These are phyloP conservation scores for Thysanoteuthis rhombus DNA, from an alignment of 2,888 invertebrate species.

Conservation along the genomic window DNA sequence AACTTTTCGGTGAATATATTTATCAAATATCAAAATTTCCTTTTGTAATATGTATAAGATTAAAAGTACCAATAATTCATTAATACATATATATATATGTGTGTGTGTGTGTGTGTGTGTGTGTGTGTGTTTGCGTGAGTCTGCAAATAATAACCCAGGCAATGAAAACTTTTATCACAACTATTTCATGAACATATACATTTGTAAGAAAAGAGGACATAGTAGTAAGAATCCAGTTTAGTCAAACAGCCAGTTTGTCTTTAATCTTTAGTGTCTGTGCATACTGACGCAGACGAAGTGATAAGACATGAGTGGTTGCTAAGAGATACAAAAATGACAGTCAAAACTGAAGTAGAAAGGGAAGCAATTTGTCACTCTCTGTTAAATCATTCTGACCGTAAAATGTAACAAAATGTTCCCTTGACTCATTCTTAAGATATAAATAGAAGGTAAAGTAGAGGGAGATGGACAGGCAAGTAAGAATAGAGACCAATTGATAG, in stretches of 20 bases:
- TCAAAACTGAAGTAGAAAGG: not conserved
- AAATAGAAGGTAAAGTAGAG: no score
- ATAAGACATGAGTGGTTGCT: not conserved
- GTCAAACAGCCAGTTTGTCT: not conserved
- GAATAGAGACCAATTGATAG: no score
- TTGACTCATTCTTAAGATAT: no score
- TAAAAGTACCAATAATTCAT: not conserved
- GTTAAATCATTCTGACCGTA: not conserved
- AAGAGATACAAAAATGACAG: not conserved
- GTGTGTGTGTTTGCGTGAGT: not conserved
- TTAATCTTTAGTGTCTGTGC: not conserved
- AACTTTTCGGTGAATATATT: no score
- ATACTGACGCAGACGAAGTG: not conserved
- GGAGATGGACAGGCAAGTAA: no score
- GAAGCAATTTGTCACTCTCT: not conserved
- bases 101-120: not conserved
- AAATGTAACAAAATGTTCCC: no score
- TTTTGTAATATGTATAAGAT: no score
- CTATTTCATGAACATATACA: no score
- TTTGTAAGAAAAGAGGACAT: not conserved
- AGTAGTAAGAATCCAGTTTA: not conserved
- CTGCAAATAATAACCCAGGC: not conserved
- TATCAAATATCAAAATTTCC: no score
- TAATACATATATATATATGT: not conserved
- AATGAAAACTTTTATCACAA: no score